Percentiles rank a stretch among this genome's conserved stretches.
phyloP scores from a whole-genome alignment of 2,113 vertebrate genomes.

The Cephalopterus ornatus region DNA sequence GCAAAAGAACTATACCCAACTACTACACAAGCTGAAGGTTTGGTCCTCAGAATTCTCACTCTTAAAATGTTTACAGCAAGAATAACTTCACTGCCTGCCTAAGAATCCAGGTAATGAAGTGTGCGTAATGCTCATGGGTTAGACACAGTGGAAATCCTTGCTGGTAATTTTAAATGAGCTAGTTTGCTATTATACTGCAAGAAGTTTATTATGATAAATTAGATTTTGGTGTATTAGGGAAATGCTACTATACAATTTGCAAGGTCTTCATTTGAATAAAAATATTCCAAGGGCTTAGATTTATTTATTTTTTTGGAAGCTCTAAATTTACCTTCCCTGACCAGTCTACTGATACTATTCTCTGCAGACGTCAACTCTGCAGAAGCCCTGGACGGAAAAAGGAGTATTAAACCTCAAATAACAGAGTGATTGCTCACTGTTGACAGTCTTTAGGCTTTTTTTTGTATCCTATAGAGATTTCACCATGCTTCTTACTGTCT shows the following conservation, averaged over 20 bases:
- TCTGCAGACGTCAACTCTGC: not conserved
- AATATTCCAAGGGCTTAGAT: not conserved
- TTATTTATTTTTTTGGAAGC: not conserved
- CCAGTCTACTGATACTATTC: not conserved
- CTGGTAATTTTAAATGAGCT: not conserved
- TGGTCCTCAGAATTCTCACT: not conserved
- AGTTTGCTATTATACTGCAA: not conserved
- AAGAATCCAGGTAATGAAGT: not conserved
- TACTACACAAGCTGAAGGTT: not conserved
- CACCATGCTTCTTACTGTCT: not conserved
- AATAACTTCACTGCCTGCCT: not conserved
- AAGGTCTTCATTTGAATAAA: not conserved
- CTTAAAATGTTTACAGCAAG: not conserved
- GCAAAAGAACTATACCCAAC: not conserved
- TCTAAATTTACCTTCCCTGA: not conserved
- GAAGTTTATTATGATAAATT: not conserved
- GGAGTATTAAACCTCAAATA: not conserved
- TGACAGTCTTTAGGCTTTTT: not conserved
- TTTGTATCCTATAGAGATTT: not conserved
- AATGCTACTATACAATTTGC: not conserved
- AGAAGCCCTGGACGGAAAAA: not conserved
- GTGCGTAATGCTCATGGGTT: not conserved
- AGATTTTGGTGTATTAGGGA: not conserved
- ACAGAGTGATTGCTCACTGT: not conserved
- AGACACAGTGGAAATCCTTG: not conserved